Evolutionary conservation across 2,888 invertebrate species (phyloP).

Genomic region (Adela reaumurella): DNA sequence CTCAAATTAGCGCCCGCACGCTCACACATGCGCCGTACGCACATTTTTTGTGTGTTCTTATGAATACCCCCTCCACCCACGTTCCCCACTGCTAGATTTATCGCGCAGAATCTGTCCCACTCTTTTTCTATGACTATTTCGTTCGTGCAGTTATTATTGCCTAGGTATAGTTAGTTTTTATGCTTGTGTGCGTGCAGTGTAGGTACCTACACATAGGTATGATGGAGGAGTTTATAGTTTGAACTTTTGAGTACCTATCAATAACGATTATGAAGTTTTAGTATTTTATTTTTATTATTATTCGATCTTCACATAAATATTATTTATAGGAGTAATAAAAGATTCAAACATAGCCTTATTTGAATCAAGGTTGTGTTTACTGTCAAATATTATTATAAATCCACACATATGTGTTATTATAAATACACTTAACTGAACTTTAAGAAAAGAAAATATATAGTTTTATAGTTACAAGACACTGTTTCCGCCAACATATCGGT

Average conservation of each 20-base stretch:
- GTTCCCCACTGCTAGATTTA: conserved; percentile 16
- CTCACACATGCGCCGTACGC: conserved; percentile 33
- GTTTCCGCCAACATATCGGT: no score
- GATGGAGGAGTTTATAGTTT: neutral
- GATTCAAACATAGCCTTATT: no score
- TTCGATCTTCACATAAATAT: no score
- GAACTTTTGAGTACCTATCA: neutral
- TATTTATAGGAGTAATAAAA: no score
- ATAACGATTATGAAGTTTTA: neutral
- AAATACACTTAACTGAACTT: no score
- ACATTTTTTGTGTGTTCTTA: conserved; percentile 50
- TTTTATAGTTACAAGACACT: no score
- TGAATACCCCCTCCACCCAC: conserved; percentile 32
- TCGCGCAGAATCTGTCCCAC: conserved; percentile 44
- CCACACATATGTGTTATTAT: neutral
- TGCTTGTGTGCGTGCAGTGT: neutral
- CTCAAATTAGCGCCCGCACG: conserved; percentile 15
- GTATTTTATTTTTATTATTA: no score
- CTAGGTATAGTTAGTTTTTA: neutral
- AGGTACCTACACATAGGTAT: no score
- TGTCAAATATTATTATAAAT: neutral
- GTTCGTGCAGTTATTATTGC: conserved; percentile 9
- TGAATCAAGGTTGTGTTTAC: conserved; percentile 4
- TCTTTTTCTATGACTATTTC: conserved; percentile 47
- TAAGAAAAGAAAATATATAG: no score